Evolutionary conservation across 2,888 invertebrate species (phyloP), one percentile per base, ranked within the genome.

Genomic region (Synanthedon vespiformis): DNA sequence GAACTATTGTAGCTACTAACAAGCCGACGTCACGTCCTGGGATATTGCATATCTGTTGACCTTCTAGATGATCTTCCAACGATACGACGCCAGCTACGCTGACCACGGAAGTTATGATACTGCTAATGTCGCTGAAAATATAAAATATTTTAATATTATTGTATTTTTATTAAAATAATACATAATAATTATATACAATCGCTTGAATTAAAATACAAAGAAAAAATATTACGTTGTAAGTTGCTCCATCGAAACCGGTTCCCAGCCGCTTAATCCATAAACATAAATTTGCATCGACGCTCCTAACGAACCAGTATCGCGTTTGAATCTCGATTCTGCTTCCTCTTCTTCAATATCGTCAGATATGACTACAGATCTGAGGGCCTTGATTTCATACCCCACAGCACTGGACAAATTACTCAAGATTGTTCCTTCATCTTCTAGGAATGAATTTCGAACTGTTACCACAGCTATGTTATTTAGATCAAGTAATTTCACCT

Each of bases 401-500:
- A 88, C 65, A 52, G 74, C 65, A 22, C 60, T 60, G 47, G 74
- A 79, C 41, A 89, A 55, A 50, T 69, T 60, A 40, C 61, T 55
- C 51, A 88, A 56, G 54, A 86, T 67, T 50, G 55, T 52, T 27
- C 56, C 57, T 63, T 85, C 78, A 54, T 86, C 74, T 58, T 88
- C 82, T 56, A 85, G 60, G 59, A 86, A 79, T 51, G 77, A 74
- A 58, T 82, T 65, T 62, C 64, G 65, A 18, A 88, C 59, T 14
- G 79, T 82, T 13, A 89, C 57, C 5, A 89, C 79, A 2, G 76
- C 78, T 55, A 89, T 82, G 56, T 88, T 74, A 53, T 70, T 67
- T 44, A 68, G 59, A 50, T 80, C 68, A 57, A 89, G 63, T 40
- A 86, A 62, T 67, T 79, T 83, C 34, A 89, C 82, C 89, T 89